A percentile compares a stretch with the other conserved stretches of the same genome.
phyloP scores from a whole-genome alignment of 2,888 invertebrate species.

The Nephrotoma flavescens region DNA sequence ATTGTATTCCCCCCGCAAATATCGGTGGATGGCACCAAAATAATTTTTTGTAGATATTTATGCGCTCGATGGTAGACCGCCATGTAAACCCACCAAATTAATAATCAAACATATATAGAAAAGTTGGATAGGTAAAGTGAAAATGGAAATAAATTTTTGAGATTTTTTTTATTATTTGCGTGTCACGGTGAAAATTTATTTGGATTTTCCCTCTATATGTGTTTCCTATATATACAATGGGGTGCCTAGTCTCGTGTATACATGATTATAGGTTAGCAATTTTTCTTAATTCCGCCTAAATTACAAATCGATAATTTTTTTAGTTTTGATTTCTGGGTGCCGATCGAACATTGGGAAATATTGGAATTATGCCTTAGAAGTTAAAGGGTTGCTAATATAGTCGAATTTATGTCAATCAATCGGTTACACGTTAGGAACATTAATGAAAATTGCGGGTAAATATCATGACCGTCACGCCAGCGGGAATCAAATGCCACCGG shows the following conservation, averaged over 20 bases:
- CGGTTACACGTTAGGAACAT: too few relatives aligned
- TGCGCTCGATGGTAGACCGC: neutral
- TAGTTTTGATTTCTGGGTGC: neutral
- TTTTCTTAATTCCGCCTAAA: neutral
- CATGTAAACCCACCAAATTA: neutral
- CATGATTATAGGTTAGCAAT: neutral
- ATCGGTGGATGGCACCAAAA: neutral
- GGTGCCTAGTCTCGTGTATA: neutral
- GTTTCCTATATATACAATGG: neutral
- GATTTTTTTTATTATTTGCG: neutral
- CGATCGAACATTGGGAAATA: neutral
- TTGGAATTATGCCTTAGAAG: neutral
- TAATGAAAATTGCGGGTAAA: too few relatives aligned
- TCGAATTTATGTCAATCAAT: too few relatives aligned
- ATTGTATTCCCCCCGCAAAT: neutral
- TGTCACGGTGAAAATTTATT: neutral
- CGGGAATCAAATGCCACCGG: too few relatives aligned
- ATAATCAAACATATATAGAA: neutral
- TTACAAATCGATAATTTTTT: neutral
- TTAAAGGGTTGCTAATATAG: too few relatives aligned
- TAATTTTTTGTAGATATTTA: neutral
- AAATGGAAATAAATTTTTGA: neutral
- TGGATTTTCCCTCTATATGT: neutral
- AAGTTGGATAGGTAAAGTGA: neutral
- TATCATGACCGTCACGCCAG: too few relatives aligned